These are phyloP conservation scores for Molossus alvarezi DNA, from an alignment of 2,797 vertebrate genomes.

Conservation along the genomic window DNA sequence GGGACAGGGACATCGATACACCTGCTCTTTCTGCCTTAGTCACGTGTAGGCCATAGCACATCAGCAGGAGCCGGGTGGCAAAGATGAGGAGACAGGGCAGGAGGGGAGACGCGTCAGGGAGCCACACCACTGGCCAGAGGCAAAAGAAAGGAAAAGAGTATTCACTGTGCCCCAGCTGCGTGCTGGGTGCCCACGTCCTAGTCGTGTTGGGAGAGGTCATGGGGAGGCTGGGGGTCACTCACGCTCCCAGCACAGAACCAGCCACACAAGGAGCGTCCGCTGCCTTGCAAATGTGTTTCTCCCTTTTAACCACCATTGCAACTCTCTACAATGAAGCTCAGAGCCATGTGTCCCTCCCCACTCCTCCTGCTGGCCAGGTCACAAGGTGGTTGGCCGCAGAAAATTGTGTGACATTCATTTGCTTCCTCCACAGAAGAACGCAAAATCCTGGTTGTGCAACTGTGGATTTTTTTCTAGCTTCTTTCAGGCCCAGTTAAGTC, in stretches of 20 bases:
- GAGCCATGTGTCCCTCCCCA: no score
- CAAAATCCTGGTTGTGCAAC: not conserved
- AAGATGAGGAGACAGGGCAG: rapidly evolving
- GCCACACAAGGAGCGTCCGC: not conserved
- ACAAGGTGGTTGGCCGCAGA: rapidly evolving
- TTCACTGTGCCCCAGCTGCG: not conserved
- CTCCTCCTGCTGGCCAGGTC: not conserved
- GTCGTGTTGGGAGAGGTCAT: not conserved
- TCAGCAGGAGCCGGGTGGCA: not conserved
- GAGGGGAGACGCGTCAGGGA: not conserved
- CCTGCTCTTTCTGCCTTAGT: not conserved
- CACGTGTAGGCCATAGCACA: not conserved
- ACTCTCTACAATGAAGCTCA: no score
- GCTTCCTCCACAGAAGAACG: not conserved
- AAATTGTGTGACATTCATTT: not conserved
- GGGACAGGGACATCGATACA: rapidly evolving
- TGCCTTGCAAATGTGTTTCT: not conserved
- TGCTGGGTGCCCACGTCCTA: not conserved
- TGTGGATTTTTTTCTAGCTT: not conserved
- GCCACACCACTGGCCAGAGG: not conserved
- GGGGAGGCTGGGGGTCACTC: not conserved
- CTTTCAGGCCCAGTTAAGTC: not conserved
- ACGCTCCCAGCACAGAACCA: rapidly evolving
- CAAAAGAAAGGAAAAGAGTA: not conserved
- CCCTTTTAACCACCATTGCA: not conserved